Base-by-base conservation (phyloP, 2,888 invertebrate species). In the Bugula neritina region DNA sequence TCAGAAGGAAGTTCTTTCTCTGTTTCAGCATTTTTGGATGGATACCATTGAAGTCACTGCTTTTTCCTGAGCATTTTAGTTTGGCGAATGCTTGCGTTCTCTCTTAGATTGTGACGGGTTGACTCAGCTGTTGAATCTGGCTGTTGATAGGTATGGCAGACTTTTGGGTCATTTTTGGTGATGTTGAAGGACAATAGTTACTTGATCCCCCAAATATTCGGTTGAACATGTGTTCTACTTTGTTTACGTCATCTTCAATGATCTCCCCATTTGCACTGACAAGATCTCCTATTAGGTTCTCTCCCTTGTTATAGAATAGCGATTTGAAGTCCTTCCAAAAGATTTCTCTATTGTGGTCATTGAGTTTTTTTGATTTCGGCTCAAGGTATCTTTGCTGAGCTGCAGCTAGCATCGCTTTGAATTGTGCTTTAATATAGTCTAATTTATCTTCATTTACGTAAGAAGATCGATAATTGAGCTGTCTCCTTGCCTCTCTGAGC, bases 11-110 rank as follows among this genome's bases (percentile, higher is more conserved):
- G 57, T 57, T 57, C 10, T 23, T 57, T 13, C 23, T n/a, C n/a
- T 57, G 25, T 57, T 57, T 57, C 25, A 57, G 57, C n/a, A 57
- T 57, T 57, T 57, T 57, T 13, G 57, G 57, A n/a, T 57, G 57
- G n/a, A 57, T 57, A 5, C 57, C 25, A n/a, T 57, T 23, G n/a
- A 25, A 57, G 57, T 57, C 57, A 13, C 10, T 3, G 57, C 57
- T 57, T 57, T 57, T 57, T n/a, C 25, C 57, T 57, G 57, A 57
- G 25, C 10, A 13, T 57, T 57, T 57, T n/a, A 57, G 57, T n/a
- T 57, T 57, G 5, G 13, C 27, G 3, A 57, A 13, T 25, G 57
- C 57, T 57, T 57, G 57, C 23, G 5, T n/a, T 57, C 5, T 57
- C 27, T 57, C 57, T 17, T 57, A 23, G 27, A 57, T 57, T 5